These are phyloP conservation scores for Atta cephalotes DNA, from an alignment of 1,140 invertebrate genomes.

Conservation along the genomic window DNA sequence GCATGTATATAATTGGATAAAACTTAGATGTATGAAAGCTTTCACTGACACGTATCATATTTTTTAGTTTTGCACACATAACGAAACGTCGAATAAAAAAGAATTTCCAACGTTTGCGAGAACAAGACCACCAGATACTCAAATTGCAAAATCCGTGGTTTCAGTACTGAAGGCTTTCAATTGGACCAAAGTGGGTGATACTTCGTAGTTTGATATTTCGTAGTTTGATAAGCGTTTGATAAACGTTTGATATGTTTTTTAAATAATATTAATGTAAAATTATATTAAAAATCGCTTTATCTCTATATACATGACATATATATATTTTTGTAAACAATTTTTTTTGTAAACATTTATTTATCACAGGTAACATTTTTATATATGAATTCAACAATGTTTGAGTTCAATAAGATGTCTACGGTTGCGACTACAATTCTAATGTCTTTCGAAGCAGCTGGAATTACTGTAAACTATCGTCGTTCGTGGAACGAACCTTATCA, in stretches of 20 bases:
- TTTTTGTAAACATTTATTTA: slow-evolving; percentile 33
- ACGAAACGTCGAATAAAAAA: slow-evolving; percentile 94
- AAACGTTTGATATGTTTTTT: not conserved
- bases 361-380: slow-evolving; percentile 91
- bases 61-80: slow-evolving; percentile 94
- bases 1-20: not conserved
- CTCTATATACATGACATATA: not conserved
- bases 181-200: slow-evolving; percentile 91
- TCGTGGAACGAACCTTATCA: slow-evolving; percentile 93
- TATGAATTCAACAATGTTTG: slow-evolving; percentile 89
- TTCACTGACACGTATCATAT: not conserved
- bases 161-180: slow-evolving; percentile 92
- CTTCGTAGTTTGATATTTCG: too few relatives aligned
- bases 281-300: not conserved
- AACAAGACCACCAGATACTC: slow-evolving; percentile 96
- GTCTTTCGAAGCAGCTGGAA: slow-evolving; percentile 89
- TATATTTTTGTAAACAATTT: too few relatives aligned
- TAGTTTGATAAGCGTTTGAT: too few relatives aligned
- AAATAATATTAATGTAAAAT: not conserved
- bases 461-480: slow-evolving; percentile 89
- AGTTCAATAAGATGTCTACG: slow-evolving; percentile 88
- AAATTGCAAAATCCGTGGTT: slow-evolving; percentile 96
- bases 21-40: not conserved
- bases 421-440: slow-evolving; percentile 91
- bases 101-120: slow-evolving; percentile 97